These are phyloP conservation scores for Epistrophe grossulariae DNA, from an alignment of 2,888 invertebrate genomes.

Conservation along the genomic window DNA sequence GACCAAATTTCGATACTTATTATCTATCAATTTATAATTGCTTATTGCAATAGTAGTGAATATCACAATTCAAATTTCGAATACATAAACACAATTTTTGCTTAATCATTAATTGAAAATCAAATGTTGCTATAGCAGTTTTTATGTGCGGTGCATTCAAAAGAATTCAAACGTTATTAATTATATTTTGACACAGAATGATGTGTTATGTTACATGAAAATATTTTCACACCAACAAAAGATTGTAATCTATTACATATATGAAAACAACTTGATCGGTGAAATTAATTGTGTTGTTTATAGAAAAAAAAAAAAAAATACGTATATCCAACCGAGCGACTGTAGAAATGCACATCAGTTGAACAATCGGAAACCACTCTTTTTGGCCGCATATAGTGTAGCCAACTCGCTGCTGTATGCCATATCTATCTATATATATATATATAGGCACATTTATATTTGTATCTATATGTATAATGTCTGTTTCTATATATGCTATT, in stretches of 20 bases:
- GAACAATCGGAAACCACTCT: conserved; percentile 24
- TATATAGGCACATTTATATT: not conserved
- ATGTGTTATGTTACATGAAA: not conserved
- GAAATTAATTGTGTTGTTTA: conserved; percentile 1
- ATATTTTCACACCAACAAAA: not conserved
- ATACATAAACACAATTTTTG: no score
- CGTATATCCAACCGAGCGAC: not conserved
- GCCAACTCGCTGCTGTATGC: not conserved
- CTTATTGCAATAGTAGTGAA: no score
- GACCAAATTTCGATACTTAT: no score
- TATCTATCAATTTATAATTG: no score
- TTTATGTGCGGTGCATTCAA: no score
- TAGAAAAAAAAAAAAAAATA: not conserved
- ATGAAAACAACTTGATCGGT: conserved; percentile 12
- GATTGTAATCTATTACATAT: conserved; percentile 5
- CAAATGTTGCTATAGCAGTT: no score
- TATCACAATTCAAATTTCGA: no score
- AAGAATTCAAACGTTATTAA: no score
- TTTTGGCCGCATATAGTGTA: conserved; percentile 14
- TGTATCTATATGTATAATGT: not conserved
- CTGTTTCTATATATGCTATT: not conserved
- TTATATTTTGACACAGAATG: not conserved
- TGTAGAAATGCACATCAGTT: conserved; percentile 1
- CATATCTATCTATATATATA: not conserved
- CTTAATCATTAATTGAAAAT: no score